Conservation (phyloP, 2,113 vertebrate species). For the Thamnophis sirtalis region DNA sequence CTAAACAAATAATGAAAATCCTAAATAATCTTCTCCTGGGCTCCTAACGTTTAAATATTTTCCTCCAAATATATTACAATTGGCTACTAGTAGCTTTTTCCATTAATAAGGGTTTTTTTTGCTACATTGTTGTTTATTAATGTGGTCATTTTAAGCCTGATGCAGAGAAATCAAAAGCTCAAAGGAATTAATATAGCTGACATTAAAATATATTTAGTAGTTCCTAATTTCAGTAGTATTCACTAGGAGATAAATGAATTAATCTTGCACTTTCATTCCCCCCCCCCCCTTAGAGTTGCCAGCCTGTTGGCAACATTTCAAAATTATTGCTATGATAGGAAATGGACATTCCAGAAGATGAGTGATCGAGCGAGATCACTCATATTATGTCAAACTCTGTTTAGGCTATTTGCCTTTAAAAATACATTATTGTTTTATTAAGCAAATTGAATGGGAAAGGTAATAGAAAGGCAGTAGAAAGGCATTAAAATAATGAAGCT, state of each 20-base stretch:
- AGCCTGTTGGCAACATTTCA: slow-evolving; percentile 45
- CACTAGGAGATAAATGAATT: slow-evolving; percentile 63
- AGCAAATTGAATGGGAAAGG: slow-evolving; percentile 7
- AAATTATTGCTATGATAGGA: slow-evolving; percentile 31
- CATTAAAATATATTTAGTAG: slow-evolving; percentile 58
- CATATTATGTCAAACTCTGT: slow-evolving; percentile 32
- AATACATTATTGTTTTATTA: slow-evolving; percentile 17
- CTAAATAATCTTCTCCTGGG: slow-evolving; percentile 19
- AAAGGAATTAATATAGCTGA: slow-evolving; percentile 58
- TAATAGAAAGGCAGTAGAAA: background rate
- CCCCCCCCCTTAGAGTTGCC: slow-evolving; percentile 18
- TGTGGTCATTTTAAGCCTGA: slow-evolving; percentile 56
- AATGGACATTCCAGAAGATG: slow-evolving; percentile 35
- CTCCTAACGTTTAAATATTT: slow-evolving; percentile 39
- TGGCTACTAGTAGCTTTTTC: slow-evolving; percentile 44
- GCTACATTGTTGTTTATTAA: slow-evolving; percentile 47
- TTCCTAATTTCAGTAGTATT: slow-evolving; percentile 60
- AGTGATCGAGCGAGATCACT: slow-evolving; percentile 12
- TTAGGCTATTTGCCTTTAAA: slow-evolving; percentile 5
- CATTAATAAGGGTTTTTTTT: slow-evolving; percentile 40
- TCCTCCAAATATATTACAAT: slow-evolving; percentile 51
- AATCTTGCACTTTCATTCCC: slow-evolving; percentile 47
- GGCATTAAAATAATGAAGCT: background rate
- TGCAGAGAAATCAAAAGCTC: slow-evolving; percentile 51
- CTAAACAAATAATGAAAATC: background rate